Evolutionary conservation across 2,888 invertebrate genomes (phyloP), one percentile per base, ranked within the genome.

Genomic region (Lasioglossum villosulum): DNA sequence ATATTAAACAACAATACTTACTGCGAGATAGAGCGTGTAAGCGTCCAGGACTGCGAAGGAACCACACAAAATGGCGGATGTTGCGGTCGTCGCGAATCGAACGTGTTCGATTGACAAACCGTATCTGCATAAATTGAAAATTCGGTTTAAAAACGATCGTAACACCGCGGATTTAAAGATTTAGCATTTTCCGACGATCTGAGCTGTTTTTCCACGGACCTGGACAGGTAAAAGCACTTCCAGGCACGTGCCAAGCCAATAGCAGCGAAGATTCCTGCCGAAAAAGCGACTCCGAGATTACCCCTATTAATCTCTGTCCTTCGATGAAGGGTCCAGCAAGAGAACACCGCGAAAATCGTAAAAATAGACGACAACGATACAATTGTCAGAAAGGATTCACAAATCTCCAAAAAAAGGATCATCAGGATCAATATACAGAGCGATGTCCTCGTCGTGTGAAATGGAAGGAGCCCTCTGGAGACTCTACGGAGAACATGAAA

Each of bases 291-390:
- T 0, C 91, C 90, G 10, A 88, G 66, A 75, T 30, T 27, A 2
- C 92, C 90, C 37, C 91, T 90, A 37, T 89, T 89, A 45, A 87
- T 88, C 76, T 94, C 94, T 23, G 92, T 91, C 63, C 87, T 89
- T 30, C 92, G 92, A 86, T 94, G 93, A 68, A 94, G 84, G 68
- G 91, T 88, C 89, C 94, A 92, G 83, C 94, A 95, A 14, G 91
- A 88, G 23, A 93, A 5, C 14, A 93, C 80, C n/a, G 93, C 90
- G 19, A 92, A 23, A 6, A 93, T 79, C 1, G 91, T 90, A n/a
- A 91, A 77, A 42, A 89, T 81, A 73, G 93, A 90, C 6, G 92
- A 89, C 42, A 92, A 30, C 3, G 93, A 89, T 10, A 88, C 81
- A 16, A 84, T 79, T 16, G 90, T 87, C 42, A 94, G 83, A 10